A percentile compares a stretch with the other conserved stretches of the same genome.
Evolutionary conservation across 2,113 vertebrate species (phyloP).

Genomic region (Archocentrus centrarchus): DNA sequence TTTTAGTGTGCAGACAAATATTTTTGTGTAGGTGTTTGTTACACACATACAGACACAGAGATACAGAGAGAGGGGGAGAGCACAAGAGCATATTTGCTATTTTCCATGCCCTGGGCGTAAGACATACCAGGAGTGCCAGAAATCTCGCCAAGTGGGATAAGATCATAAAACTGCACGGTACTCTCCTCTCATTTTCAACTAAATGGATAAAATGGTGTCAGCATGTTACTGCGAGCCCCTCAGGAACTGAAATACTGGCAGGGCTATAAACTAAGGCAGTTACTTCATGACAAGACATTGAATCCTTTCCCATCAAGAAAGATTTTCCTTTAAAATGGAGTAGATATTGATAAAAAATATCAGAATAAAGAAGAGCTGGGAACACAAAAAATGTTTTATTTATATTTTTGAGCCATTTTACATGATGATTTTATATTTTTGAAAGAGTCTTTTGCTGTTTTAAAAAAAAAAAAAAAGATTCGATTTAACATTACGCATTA

Average conservation of each 20-base stretch:
- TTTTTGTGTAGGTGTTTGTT: conserved; percentile 60
- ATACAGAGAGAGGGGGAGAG: conserved; percentile 17
- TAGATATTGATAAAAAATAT: conserved; percentile 19
- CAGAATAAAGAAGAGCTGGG: conserved; percentile 14
- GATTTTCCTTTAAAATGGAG: conserved; percentile 49
- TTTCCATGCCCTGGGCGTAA: conserved; percentile 73
- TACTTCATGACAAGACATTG: conserved; percentile 56
- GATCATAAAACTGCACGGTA: conserved; percentile 80
- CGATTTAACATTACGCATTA: not conserved
- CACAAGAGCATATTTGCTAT: conserved; percentile 56
- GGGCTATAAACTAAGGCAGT: conserved; percentile 68
- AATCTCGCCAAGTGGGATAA: conserved; percentile 78
- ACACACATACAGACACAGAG: conserved; percentile 10
- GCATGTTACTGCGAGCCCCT: conserved; percentile 73
- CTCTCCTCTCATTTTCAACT: conserved; percentile 80
- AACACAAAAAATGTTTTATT: conserved; percentile 20
- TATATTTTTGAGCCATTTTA: not conserved
- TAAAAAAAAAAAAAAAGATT: not conserved
- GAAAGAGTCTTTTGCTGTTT: not conserved
- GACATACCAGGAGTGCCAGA: conserved; percentile 77
- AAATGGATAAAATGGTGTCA: conserved; percentile 81
- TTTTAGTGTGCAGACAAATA: conserved; percentile 57
- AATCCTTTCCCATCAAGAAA: conserved; percentile 54
- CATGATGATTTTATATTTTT: not conserved
- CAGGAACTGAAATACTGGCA: conserved; percentile 70